These are phyloP conservation scores for Sapayoa aenigma DNA, from an alignment of 2,113 vertebrate species.

Conservation along the genomic window DNA sequence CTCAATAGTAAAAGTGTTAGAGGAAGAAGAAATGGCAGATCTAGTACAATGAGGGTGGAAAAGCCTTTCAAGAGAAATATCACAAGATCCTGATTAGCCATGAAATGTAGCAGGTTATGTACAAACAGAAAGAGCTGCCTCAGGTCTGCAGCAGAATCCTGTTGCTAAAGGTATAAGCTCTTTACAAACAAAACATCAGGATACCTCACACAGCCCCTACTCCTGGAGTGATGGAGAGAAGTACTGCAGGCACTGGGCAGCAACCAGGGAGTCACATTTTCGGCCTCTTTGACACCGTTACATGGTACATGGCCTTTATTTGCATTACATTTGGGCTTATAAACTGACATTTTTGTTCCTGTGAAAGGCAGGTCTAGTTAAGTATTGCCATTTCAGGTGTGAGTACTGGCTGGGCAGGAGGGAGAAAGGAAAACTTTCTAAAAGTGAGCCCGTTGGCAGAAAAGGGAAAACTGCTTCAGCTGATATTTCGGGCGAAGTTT, in stretches of 20 bases:
- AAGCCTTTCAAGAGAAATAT: not conserved
- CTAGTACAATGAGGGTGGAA: not conserved
- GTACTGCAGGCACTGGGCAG: not conserved
- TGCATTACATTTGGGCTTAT: not conserved
- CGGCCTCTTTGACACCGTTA: not conserved
- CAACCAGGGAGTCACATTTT: not conserved
- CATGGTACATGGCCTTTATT: not conserved
- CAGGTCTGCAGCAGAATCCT: not conserved
- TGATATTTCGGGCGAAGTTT: slow-evolving; percentile 25
- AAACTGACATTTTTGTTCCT: not conserved
- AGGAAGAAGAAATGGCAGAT: not conserved
- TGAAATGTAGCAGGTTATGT: not conserved
- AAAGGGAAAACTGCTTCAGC: not conserved
- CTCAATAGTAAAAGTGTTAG: not conserved
- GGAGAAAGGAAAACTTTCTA: not conserved
- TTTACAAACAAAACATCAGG: not conserved
- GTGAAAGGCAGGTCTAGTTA: not conserved
- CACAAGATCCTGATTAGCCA: not conserved
- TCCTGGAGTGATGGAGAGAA: not conserved
- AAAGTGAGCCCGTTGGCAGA: not conserved
- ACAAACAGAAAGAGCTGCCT: not conserved
- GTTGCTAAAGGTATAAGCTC: not conserved
- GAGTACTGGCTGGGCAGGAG: not conserved
- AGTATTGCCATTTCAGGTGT: not conserved
- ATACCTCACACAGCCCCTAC: accelerated